Conservation (phyloP, 2,888 invertebrate species). For the Phragmatobia fuliginosa region DNA sequence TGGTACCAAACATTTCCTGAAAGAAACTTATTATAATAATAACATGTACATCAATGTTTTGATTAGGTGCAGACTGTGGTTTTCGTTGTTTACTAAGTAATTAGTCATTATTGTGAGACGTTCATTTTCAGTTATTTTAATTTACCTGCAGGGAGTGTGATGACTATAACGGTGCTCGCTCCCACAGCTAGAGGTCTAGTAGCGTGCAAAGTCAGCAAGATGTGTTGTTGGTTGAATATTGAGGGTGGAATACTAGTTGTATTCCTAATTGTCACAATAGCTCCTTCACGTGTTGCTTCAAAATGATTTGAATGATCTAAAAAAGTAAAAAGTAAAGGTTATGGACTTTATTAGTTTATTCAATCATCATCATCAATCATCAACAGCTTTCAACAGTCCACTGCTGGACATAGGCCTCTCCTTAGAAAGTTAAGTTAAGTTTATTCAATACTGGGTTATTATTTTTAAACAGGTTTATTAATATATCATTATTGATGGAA, state of each 20-base stretch:
- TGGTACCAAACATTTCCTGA: too few relatives aligned
- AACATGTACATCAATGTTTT: background rate
- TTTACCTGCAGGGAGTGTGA: constrained; percentile 33
- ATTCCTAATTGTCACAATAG: constrained; percentile 49
- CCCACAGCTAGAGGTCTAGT: constrained; percentile 71
- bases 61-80: constrained; percentile 37
- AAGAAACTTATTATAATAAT: background rate
- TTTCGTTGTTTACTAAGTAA: constrained; percentile 23
- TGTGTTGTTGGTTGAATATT: constrained; percentile 52
- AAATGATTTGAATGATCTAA: constrained; percentile 61
- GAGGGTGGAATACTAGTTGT: constrained; percentile 57
- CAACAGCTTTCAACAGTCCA: background rate
- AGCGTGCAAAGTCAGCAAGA: constrained; percentile 63
- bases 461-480: too few relatives aligned
- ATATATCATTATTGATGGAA: too few relatives aligned
- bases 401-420: too few relatives aligned
- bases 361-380: background rate
- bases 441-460: too few relatives aligned
- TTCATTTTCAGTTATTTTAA: constrained; percentile 1
- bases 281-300: constrained; percentile 40
- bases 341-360: background rate
- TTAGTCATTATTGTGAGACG: background rate
- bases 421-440: too few relatives aligned
- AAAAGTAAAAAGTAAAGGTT: background rate
- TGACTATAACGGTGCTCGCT: constrained; percentile 64